Evolutionary conservation across 2,797 vertebrate species (phyloP), one percentile per base, ranked within the genome.

Genomic region (Sebastolobus alascanus): DNA sequence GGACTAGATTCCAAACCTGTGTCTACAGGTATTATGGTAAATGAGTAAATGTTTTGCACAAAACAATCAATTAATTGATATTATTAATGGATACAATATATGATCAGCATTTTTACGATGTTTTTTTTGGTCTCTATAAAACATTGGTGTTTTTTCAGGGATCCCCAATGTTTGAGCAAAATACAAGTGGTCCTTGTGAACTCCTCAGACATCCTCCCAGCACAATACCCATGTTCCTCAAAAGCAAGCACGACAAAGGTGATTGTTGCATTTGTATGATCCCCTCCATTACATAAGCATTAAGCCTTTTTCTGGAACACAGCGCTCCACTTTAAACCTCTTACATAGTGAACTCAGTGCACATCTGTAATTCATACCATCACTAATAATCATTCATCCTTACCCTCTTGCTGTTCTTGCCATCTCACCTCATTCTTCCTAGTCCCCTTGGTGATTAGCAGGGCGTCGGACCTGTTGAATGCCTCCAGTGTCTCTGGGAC

Each of bases 361-460:
- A 20, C 75, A 71, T 87, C 66, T 84, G 76, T 40, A n/a, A 55
- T 69, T 78, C 38, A 67, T 60, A 86, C 54, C 50, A 25, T 83
- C 54, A 43, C 37, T 31, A 74, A 69, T 80, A 27, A 80, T 83
- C 68, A 79, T 35, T 84, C 68, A 71, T 84, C 4, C 58, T 75
- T 59, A 46, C 71, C 73, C 72, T 80, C 67, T 79, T 60, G 52
- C 75, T 65, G 33, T 76, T 89, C 63, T 55, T 80, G 67, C 84
- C 66, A 29, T 85, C 94, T 95, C 96, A 94, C 94, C 94, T 90
- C 91, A 94, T 95, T 92, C 94, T 89, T 95, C 91, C 94, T 86
- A 97, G 96, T 90, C 90, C 94, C 94, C 70, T 75, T 82, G 89
- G 91, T 87, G 89, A 90, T 93, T 83, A 95, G 83, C 84, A 94